Conservation (phyloP, 2,113 vertebrate species). For the Rhynchopsitta pachyrhyncha region DNA sequence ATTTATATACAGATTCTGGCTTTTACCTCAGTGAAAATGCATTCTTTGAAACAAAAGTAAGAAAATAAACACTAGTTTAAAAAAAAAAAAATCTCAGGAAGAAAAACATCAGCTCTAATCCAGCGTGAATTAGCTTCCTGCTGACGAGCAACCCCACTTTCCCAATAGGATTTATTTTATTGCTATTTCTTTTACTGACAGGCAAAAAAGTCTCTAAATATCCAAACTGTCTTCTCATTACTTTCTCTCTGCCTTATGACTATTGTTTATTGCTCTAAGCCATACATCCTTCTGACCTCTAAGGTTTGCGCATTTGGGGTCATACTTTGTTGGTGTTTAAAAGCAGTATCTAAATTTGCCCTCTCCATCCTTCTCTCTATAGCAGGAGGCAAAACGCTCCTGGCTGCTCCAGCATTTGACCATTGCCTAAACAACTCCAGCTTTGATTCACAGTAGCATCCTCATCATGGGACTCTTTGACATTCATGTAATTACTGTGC, state of each 20-base stretch:
- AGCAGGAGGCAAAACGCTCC: background rate
- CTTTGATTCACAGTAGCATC: background rate
- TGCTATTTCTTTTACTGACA: background rate
- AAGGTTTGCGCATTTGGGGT: background rate
- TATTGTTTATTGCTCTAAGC: background rate
- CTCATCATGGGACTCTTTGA: background rate
- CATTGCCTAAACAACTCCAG: background rate
- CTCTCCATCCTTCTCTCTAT: background rate
- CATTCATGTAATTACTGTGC: rapidly evolving
- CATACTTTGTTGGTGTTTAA: background rate
- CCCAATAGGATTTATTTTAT: background rate
- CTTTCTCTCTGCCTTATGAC: background rate
- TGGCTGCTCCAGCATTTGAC: background rate
- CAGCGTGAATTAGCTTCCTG: conserved; percentile 6
- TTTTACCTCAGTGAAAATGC: conserved; percentile 28
- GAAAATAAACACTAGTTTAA: background rate
- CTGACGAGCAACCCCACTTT: background rate
- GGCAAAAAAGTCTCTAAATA: background rate
- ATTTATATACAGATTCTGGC: conserved; percentile 59
- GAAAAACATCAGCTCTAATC: background rate
- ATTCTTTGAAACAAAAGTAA: conserved; percentile 23
- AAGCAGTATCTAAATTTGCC: background rate
- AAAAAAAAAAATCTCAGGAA: background rate
- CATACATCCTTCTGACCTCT: background rate
- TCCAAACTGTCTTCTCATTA: background rate